Base-by-base conservation (phyloP, 2,797 vertebrate genomes). In the Sibirionetta formosa region DNA sequence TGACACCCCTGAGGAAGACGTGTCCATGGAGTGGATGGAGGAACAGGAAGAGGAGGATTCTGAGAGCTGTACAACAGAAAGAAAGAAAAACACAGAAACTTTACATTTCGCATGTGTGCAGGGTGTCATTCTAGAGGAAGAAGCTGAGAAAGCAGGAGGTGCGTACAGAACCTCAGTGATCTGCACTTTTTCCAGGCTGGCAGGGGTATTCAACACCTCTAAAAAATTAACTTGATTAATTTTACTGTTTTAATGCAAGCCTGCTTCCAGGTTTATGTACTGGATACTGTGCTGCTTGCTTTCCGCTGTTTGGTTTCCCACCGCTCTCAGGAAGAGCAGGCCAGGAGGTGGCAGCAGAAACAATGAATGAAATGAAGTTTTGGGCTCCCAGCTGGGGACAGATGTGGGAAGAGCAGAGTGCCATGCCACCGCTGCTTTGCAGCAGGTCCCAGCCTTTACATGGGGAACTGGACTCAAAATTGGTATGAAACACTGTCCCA, bases 1-100 rank as follows among this genome's bases (percentile, higher is more conserved):
- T 23, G 97, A 88, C 82, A 96, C 29, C 60, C 96, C 97, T 33
- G 98, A 99, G 33, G 99, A 99, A 89, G 97, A 96, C 3, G 98
- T 99, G 97, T 99, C 99, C 98, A 86, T 98, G 94, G 98, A 99
- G 83, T 98, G 98, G 88, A 98, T 98, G 5, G 98, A 99, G 53
- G 98, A 99, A 71, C 97, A 99, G 2, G 97, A 97, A 3, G 99
- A 99, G 13, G 98, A 99, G 5, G 98, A 99, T 92, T 99, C 98
- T 0, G 98, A 99, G 54, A 99, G 97, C 99, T 99, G 93, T 20
- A 72, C 29, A 50, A 80, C 14, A 6, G 31, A 86, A 77, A 82
- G 86, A 72, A 58, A 71, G 33, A 61, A 54, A 83, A 90, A 26
- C 38, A 35, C 14, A 4, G 16, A 40, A 60, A 9, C 5, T 7